These are phyloP conservation scores for Drosophila hamatofila DNA, from an alignment of 2,888 invertebrate genomes.

Conservation along the genomic window DNA sequence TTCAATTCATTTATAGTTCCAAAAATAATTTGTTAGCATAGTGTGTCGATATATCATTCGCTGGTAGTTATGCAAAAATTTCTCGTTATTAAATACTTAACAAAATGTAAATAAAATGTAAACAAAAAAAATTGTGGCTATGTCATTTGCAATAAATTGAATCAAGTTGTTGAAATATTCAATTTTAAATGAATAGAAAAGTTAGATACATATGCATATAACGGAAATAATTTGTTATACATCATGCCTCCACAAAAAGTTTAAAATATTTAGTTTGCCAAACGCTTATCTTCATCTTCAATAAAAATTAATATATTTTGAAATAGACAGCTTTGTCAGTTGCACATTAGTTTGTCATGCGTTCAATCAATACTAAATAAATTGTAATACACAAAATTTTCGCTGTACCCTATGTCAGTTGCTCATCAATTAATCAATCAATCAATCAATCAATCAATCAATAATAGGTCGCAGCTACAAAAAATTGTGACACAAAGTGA, in stretches of 20 bases:
- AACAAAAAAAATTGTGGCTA: slow-evolving; percentile 14
- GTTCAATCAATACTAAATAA: background rate
- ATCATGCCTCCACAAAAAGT: too few relatives aligned
- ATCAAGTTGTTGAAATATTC: background rate
- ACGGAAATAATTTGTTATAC: too few relatives aligned
- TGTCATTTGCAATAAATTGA: background rate
- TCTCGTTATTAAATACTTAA: slow-evolving; percentile 34
- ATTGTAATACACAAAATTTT: too few relatives aligned
- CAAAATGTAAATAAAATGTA: slow-evolving; percentile 31
- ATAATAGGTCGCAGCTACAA: too few relatives aligned
- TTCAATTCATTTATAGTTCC: slow-evolving; percentile 13
- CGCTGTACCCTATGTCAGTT: too few relatives aligned
- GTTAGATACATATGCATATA: too few relatives aligned
- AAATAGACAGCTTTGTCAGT: too few relatives aligned
- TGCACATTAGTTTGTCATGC: too few relatives aligned
- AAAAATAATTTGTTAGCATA: slow-evolving; percentile 29
- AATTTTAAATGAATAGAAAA: background rate
- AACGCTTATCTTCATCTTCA: background rate
- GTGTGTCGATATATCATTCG: slow-evolving; percentile 16
- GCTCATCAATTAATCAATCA: background rate
- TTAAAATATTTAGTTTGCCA: background rate
- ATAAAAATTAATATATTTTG: too few relatives aligned
- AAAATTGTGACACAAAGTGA: too few relatives aligned
- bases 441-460: too few relatives aligned
- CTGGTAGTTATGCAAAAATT: slow-evolving; percentile 49